Evolutionary conservation across 92 coral and sea anemone species (phyloP), one percentile per base, ranked within the genome.

Genomic region (Parazoanthus atlanticus): DNA sequence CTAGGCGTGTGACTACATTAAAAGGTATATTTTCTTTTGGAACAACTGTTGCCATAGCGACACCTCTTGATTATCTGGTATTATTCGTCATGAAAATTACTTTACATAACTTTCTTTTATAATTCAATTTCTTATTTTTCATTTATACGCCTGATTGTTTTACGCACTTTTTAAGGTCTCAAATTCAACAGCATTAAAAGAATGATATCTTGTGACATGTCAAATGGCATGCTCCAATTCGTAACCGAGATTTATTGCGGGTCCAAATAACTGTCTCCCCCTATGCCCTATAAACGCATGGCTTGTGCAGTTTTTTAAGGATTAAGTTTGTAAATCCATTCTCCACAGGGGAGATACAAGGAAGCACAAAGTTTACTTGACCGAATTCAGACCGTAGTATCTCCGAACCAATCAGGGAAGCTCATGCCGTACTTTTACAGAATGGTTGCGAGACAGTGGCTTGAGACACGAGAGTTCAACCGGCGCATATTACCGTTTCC

Each of bases 371-470:
- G 32, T 21, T n/a, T 41, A 26, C 64, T 78, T 41, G 21, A 78
- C 33, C 81, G 81, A 8, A 46, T 78, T 36, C 58, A 43, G 16
- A 23, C 64, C 34, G 64, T 43, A 28, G 58, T 47, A 5, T 43
- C 23, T 2, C 6, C 8, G 64, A n/a, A n/a, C 56, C 33, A 29
- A 0, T 46, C 81, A 8, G 81, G 43, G 33, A 25, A 23, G 32
- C 31, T 23, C 32, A 41, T 78, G 32, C 54, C 36, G 31, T 46
- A 29, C 31, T 78, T 43, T 29, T 78, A 78, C 81, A 78, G 61
- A 43, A 78, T 78, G 81, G 33, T 38, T 15, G 81, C 81, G 6
- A n/a, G 81, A 26, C 81, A 78, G 56, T 78, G 81, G 81, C 81
- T 78, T 26, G 81, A 78, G 81, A 78, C 81, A 23, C 54, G 56